Percentiles rank a stretch among this genome's conserved stretches.
Conservation (phyloP, 2,113 vertebrate genomes). For the Aythya baeri region DNA sequence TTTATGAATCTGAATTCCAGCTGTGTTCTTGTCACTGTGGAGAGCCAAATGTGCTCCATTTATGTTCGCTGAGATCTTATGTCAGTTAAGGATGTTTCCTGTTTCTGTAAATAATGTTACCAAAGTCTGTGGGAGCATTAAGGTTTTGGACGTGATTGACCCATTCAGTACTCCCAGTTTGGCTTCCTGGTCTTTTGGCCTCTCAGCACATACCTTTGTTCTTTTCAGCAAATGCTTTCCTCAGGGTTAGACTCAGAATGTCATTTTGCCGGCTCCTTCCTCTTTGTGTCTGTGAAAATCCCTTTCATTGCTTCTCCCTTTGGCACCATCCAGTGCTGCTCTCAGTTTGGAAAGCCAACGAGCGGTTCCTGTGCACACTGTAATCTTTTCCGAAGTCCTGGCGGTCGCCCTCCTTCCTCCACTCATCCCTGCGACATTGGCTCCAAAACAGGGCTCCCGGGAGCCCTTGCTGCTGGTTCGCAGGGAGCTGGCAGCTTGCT, state of each 20-base stretch:
- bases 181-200: neutral
- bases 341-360: neutral
- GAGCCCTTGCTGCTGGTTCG: neutral
- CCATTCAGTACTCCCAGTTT: neutral
- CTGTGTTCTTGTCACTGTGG: neutral
- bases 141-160: neutral
- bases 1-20: neutral
- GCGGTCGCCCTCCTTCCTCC: neutral
- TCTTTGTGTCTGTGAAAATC: conserved; percentile 15
- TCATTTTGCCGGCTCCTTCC: neutral
- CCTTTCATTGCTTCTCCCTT: conserved; percentile 28
- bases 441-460: neutral
- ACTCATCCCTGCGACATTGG: neutral
- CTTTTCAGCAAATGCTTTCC: neutral
- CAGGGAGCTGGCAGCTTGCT: neutral
- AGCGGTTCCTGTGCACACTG: neutral
- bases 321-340: conserved; percentile 19
- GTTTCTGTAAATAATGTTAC: neutral
- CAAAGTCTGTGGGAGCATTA: neutral
- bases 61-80: neutral
- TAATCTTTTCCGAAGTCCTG: conserved; percentile 39
- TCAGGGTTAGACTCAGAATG: neutral
- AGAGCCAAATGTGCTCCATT: neutral
- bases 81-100: neutral
- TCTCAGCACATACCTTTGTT: neutral